A percentile compares a stretch with the other conserved stretches of the same genome.
These are phyloP conservation scores for Sminthurinus signatus DNA, from an alignment of 1,140 invertebrate genomes.

Conservation along the genomic window DNA sequence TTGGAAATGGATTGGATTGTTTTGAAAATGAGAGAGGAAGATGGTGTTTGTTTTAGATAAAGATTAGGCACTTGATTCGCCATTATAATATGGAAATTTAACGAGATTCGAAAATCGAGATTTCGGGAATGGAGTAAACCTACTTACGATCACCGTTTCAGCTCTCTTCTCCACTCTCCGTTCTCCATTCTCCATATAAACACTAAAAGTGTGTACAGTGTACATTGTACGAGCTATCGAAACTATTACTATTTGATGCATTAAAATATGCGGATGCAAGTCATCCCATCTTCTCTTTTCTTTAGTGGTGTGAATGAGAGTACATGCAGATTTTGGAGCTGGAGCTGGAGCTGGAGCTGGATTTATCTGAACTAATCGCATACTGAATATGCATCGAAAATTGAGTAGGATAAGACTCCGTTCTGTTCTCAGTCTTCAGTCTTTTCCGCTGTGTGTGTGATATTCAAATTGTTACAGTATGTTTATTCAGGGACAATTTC, in stretches of 20 bases:
- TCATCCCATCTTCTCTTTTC: background rate
- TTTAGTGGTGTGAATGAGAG: background rate
- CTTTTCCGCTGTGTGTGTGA: too few relatives aligned
- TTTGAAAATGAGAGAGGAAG: background rate
- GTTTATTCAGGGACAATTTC: too few relatives aligned
- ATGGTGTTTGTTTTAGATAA: constrained; percentile 8
- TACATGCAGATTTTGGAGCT: background rate
- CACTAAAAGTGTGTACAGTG: background rate
- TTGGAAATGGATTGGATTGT: constrained; percentile 2
- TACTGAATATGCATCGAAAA: too few relatives aligned
- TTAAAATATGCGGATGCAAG: too few relatives aligned
- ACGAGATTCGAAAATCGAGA: too few relatives aligned
- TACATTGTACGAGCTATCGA: background rate
- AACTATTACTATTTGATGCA: too few relatives aligned
- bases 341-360: background rate
- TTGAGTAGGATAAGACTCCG: too few relatives aligned
- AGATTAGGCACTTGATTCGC: constrained; percentile 10
- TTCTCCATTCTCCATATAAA: background rate
- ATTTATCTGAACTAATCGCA: too few relatives aligned
- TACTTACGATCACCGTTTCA: background rate
- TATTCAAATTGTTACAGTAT: too few relatives aligned
- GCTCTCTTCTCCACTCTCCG: background rate
- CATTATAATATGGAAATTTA: constrained; percentile 13
- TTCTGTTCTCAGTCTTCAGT: too few relatives aligned
- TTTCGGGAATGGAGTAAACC: background rate